Evolutionary conservation across 2,797 vertebrate genomes (phyloP).

Genomic region (Momotus momota): DNA sequence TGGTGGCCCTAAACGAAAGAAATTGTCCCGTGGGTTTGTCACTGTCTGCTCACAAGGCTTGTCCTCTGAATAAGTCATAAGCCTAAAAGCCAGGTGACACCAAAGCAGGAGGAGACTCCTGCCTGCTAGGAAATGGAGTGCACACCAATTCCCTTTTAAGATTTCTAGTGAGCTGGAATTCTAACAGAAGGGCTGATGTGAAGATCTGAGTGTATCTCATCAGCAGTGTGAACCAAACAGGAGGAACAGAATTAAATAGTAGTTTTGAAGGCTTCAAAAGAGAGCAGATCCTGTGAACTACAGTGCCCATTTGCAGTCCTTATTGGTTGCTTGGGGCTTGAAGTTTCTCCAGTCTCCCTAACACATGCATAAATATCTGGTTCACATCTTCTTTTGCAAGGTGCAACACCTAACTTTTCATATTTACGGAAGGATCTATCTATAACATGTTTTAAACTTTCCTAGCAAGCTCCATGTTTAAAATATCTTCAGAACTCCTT

Average conservation of each 20-base stretch:
- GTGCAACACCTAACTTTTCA: not conserved
- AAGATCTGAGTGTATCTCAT: not conserved
- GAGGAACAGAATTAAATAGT: not conserved
- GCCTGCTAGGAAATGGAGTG: not conserved
- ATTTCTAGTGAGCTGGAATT: not conserved
- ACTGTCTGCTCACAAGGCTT: not conserved
- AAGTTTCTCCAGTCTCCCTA: not conserved
- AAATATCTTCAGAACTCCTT: not conserved
- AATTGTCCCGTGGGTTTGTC: not conserved
- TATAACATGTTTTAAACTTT: not conserved
- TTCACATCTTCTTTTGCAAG: not conserved
- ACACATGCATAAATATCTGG: not conserved
- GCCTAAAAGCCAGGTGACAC: accelerated
- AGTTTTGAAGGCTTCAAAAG: not conserved
- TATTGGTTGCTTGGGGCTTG: not conserved
- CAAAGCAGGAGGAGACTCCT: not conserved
- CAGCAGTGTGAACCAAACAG: not conserved
- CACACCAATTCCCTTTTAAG: not conserved
- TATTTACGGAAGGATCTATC: no score
- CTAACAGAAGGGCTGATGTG: not conserved
- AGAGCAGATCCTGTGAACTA: not conserved
- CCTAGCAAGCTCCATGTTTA: not conserved
- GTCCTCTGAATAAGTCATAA: not conserved
- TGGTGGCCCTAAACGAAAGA: not conserved
- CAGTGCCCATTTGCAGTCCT: not conserved